Evolutionary conservation across 2,888 invertebrate genomes (phyloP).

Genomic region (Strigamia maritima): DNA sequence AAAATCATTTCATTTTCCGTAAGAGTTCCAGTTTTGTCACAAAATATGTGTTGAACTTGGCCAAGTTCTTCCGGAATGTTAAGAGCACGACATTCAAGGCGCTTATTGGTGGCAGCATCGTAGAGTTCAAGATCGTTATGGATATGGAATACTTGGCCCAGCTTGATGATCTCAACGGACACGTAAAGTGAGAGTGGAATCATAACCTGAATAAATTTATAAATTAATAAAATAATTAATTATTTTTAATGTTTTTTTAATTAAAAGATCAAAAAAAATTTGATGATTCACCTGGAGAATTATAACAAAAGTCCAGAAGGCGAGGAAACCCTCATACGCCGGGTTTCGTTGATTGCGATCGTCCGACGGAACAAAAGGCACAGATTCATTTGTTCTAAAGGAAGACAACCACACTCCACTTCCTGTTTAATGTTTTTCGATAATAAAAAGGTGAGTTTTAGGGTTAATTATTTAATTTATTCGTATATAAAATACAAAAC

Average conservation of each 20-base stretch:
- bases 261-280: background rate
- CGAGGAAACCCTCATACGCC: slow-evolving; percentile 70
- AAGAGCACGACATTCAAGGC: slow-evolving; percentile 84
- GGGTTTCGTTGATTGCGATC: slow-evolving; percentile 48
- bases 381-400: slow-evolving; percentile 57
- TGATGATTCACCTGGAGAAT: slow-evolving; percentile 70
- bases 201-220: slow-evolving; percentile 66
- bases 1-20: slow-evolving; percentile 98
- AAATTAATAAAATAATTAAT: no score
- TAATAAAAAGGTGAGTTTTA: slow-evolving; percentile 5
- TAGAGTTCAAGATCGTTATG: slow-evolving; percentile 84
- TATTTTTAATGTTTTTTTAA: background rate
- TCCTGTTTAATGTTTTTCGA: slow-evolving; percentile 47
- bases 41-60: slow-evolving; percentile 90
- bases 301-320: slow-evolving; percentile 94
- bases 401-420: slow-evolving; percentile 73
- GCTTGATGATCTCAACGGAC: slow-evolving; percentile 92
- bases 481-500: slow-evolving; percentile 52
- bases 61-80: slow-evolving; percentile 98
- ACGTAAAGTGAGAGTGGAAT: slow-evolving; percentile 96
- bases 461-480: background rate
- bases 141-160: slow-evolving; percentile 92
- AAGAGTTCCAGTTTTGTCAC: slow-evolving; percentile 95
- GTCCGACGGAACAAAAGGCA: slow-evolving; percentile 62
- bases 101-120: slow-evolving; percentile 75